Evolutionary conservation across 1,140 invertebrate species (phyloP).

Genomic region (Drosophila kanapiae): DNA sequence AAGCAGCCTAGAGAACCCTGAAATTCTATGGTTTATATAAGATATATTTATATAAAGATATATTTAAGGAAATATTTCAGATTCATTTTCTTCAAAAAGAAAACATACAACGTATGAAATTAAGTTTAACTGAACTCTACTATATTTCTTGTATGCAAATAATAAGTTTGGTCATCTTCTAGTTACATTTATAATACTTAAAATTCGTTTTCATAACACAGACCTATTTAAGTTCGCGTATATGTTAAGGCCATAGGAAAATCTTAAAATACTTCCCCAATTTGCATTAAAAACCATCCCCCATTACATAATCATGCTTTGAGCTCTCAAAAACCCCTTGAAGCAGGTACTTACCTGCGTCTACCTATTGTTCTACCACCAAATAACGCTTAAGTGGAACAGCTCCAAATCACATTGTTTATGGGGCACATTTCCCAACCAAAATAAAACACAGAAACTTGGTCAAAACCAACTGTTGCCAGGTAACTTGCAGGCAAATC

Average conservation of each 20-base stretch:
- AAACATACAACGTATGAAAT: neutral
- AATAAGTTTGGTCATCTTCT: neutral
- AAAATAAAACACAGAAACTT: conserved; percentile 31
- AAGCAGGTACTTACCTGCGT: neutral
- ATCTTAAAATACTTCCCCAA: neutral
- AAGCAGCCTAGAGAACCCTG: neutral
- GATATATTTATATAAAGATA: neutral
- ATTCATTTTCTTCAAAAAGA: too few relatives aligned
- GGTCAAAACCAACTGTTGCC: conserved; percentile 80
- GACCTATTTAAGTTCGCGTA: neutral
- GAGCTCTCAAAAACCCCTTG: neutral
- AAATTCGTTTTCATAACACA: too few relatives aligned
- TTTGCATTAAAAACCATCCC: neutral
- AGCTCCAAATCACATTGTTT: conserved; percentile 22
- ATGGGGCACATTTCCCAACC: conserved; percentile 36
- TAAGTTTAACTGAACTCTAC: neutral
- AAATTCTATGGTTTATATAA: neutral
- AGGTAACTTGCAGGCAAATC: conserved; percentile 46
- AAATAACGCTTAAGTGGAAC: conserved; percentile 17
- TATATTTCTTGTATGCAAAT: neutral
- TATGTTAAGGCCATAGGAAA: neutral
- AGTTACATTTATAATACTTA: neutral
- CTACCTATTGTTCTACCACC: neutral
- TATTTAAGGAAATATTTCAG: neutral
- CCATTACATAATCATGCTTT: neutral